These are phyloP conservation scores for Tipula lateralis DNA, from an alignment of 2,888 invertebrate genomes.

Conservation along the genomic window DNA sequence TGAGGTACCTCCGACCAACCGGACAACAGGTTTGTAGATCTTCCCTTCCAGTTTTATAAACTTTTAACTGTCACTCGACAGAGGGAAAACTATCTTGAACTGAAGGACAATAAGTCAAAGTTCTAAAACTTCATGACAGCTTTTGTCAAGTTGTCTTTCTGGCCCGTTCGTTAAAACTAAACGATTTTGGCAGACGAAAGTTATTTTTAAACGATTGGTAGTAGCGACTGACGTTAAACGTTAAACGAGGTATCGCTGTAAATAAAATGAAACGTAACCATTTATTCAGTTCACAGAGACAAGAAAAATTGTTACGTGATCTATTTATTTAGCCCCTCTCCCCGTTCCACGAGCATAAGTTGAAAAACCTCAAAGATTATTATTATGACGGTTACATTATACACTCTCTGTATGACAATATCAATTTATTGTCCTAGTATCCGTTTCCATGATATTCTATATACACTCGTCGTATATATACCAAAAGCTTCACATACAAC, in stretches of 20 bases:
- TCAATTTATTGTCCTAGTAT: background rate
- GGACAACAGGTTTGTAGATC: too few relatives aligned
- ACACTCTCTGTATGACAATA: background rate
- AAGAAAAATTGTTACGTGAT: background rate
- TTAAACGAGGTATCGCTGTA: background rate
- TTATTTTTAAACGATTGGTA: too few relatives aligned
- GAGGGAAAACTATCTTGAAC: too few relatives aligned
- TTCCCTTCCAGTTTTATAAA: too few relatives aligned
- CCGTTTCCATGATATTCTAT: background rate
- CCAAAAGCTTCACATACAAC: background rate
- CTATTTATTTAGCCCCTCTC: background rate
- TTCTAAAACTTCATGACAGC: too few relatives aligned
- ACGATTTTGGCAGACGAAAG: too few relatives aligned
- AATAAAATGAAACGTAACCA: background rate
- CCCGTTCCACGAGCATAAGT: background rate
- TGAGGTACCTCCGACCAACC: too few relatives aligned
- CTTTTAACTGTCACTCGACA: too few relatives aligned
- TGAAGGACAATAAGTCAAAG: too few relatives aligned
- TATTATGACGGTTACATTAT: constrained; percentile 11
- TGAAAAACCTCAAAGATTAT: background rate
- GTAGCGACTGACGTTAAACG: too few relatives aligned
- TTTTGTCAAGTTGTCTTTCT: too few relatives aligned
- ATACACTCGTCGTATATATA: background rate
- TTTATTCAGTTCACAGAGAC: background rate
- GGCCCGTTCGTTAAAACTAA: too few relatives aligned